A percentile compares a stretch with the other conserved stretches of the same genome.
Conservation (phyloP, 2,888 invertebrate species). For the Exocentrus adspersus region DNA sequence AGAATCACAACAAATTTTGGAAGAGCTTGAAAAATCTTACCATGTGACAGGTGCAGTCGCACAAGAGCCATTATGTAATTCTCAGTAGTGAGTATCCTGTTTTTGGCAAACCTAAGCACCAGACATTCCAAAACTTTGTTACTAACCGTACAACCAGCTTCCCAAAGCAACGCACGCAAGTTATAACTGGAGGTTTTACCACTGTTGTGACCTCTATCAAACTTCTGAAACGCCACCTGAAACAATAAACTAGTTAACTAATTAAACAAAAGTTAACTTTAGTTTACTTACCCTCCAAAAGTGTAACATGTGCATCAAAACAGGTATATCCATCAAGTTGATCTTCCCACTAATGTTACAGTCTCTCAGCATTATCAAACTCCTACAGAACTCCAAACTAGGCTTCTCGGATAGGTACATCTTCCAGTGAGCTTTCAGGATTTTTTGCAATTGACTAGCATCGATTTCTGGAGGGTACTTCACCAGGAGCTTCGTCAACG, state of each 20-base stretch:
- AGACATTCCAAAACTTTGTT: slow-evolving; percentile 81
- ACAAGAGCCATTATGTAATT: slow-evolving; percentile 74
- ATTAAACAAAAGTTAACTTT: no score
- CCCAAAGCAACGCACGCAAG: slow-evolving; percentile 73
- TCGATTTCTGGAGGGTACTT: slow-evolving; percentile 73
- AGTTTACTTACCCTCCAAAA: slow-evolving; percentile 69
- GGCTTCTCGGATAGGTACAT: slow-evolving; percentile 70
- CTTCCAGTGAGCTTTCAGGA: slow-evolving; percentile 70
- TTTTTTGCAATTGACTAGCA: slow-evolving; percentile 70
- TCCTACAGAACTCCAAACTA: slow-evolving; percentile 73
- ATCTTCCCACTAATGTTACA: slow-evolving; percentile 72
- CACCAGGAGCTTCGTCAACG: slow-evolving; percentile 65
- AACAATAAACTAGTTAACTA: slow-evolving; percentile 25
- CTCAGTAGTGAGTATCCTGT: slow-evolving; percentile 68
- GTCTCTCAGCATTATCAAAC: slow-evolving; percentile 75
- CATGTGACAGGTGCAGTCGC: slow-evolving; percentile 71
- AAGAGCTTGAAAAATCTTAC: slow-evolving; percentile 58
- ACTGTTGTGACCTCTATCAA: slow-evolving; percentile 66
- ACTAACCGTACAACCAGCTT: slow-evolving; percentile 76
- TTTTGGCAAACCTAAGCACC: slow-evolving; percentile 73
- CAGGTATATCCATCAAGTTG: slow-evolving; percentile 69
- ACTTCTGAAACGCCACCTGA: slow-evolving; percentile 71
- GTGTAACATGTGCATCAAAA: slow-evolving; percentile 72
- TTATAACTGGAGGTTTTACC: slow-evolving; percentile 73
- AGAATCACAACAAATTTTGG: neutral